Evolutionary conservation across 2,888 invertebrate genomes (phyloP).

Genomic region (Drosophila cognata): DNA sequence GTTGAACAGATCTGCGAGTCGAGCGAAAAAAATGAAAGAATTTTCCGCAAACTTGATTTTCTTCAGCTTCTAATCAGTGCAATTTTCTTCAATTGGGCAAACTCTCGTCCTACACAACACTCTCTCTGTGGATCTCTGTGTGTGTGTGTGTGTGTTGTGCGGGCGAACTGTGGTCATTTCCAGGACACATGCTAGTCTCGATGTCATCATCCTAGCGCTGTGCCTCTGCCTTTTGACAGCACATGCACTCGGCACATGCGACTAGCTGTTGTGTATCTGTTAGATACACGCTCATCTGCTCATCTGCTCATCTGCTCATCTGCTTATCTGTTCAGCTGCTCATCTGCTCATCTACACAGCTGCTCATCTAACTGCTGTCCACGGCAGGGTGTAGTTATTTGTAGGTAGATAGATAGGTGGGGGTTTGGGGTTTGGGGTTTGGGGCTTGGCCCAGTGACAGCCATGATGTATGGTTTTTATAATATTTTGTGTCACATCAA

Average conservation of each 20-base stretch:
- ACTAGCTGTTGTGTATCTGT: conserved; percentile 30
- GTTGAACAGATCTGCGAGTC: not conserved
- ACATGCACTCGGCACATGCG: conserved; percentile 3
- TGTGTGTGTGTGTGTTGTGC: conserved; percentile 3
- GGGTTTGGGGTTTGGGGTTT: not conserved
- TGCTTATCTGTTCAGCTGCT: not conserved
- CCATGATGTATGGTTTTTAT: conserved; percentile 72
- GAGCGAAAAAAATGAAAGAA: not conserved
- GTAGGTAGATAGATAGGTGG: not conserved
- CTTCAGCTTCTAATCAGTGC: conserved; percentile 45
- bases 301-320: too few relatives aligned
- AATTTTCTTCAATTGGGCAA: conserved; percentile 50
- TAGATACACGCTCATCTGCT: conserved; percentile 23
- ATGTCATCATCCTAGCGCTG: conserved; percentile 58
- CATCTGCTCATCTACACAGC: not conserved
- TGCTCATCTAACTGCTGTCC: conserved; percentile 7
- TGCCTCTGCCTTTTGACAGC: conserved; percentile 54
- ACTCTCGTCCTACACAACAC: not conserved
- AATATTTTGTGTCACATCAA: conserved; percentile 77
- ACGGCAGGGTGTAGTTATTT: conserved; percentile 7
- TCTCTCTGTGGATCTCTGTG: not conserved
- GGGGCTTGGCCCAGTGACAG: conserved; percentile 50
- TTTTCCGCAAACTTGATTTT: not conserved
- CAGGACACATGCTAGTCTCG: conserved; percentile 56
- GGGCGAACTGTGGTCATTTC: conserved; percentile 50